Evolutionary conservation across 1,140 invertebrate genomes (phyloP).

Genomic region (Homarus americanus): DNA sequence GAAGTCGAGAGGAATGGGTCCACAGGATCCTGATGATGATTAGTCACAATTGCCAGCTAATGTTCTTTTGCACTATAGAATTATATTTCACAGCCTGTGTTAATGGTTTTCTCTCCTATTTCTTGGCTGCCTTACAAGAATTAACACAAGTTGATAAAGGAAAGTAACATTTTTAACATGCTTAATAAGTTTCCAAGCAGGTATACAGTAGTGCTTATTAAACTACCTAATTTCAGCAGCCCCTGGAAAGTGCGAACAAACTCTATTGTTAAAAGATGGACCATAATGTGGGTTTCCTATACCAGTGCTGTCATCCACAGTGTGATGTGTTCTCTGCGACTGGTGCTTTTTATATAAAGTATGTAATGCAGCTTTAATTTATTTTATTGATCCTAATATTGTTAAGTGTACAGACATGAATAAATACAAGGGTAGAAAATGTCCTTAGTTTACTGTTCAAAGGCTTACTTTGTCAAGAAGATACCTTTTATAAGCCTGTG

Average conservation of each 20-base stretch:
- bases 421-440: no score
- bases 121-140: background rate
- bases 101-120: background rate
- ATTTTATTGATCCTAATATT: background rate
- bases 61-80: background rate
- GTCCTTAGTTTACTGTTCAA: no score
- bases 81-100: background rate
- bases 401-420: no score
- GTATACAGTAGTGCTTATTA: background rate
- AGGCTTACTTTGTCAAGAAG: no score
- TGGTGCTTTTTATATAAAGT: background rate
- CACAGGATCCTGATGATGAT: slow-evolving; percentile 87
- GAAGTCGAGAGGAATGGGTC: slow-evolving; percentile 84
- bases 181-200: background rate
- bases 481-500: no score
- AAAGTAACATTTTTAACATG: background rate
- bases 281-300: background rate
- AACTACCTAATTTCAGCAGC: slow-evolving; percentile 13
- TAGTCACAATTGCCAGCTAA: slow-evolving; percentile 32
- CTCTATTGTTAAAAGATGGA: background rate
- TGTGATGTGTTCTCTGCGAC: background rate
- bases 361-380: background rate
- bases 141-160: background rate
- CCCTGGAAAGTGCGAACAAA: background rate
- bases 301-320: background rate